Conservation (phyloP, 2,113 vertebrate genomes). For the Geococcyx californianus region DNA sequence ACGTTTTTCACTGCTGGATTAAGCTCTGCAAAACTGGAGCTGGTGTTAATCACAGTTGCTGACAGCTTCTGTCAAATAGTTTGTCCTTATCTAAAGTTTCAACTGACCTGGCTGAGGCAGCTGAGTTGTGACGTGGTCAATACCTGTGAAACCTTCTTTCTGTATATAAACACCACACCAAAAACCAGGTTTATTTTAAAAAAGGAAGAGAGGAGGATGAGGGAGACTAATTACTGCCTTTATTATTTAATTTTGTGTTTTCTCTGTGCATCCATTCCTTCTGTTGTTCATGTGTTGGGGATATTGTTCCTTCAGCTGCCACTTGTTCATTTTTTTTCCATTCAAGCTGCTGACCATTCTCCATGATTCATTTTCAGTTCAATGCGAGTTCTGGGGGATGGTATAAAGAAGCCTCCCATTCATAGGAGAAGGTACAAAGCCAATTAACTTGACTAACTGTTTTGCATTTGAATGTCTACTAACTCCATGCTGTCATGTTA, state of each 20-base stretch:
- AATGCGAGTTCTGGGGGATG: conserved; percentile 83
- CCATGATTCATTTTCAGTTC: conserved; percentile 89
- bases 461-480: conserved; percentile 70
- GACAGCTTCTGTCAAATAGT: conserved; percentile 6
- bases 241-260: background rate
- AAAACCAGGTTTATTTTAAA: background rate
- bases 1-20: background rate
- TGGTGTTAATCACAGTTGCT: background rate
- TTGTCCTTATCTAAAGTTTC: conserved; percentile 9
- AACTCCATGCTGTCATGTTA: conserved; percentile 49
- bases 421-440: conserved; percentile 95
- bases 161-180: background rate
- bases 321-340: conserved; percentile 35
- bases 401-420: conserved; percentile 87
- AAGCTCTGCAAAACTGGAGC: background rate
- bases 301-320: background rate
- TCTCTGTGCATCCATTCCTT: background rate
- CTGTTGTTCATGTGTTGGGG: background rate
- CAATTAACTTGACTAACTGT: conserved; percentile 68
- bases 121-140: background rate
- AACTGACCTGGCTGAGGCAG: background rate
- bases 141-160: background rate
- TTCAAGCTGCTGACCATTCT: conserved; percentile 74
- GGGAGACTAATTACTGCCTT: background rate
- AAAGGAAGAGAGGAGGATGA: background rate